Evolutionary conservation across 1,140 invertebrate species (phyloP), one percentile per base, ranked within the genome.

Genomic region (Episyrphus balteatus): DNA sequence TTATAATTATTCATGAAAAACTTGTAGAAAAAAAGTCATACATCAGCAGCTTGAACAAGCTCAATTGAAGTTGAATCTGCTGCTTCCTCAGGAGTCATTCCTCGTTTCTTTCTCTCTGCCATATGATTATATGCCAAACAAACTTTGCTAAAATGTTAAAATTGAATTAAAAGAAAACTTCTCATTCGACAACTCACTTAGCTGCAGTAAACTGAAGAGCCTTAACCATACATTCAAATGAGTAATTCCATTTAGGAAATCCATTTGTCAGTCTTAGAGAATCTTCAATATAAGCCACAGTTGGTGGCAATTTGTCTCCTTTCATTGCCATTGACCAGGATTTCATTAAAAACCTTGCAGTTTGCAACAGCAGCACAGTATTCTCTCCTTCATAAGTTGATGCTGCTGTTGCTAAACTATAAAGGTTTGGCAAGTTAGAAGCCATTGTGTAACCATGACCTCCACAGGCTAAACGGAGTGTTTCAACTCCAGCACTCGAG

Each of bases 301-400:
- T 84, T 0, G 75, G 71, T 2, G 82, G 73, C 26, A 85, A 51
- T 3, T 62, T 46, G 19, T 77, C 65, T 1, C 77, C 73, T 33
- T 73, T 71, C 6, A 68, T 55, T 6, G 75, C 76, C 44, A 77
- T 75, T 46, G 78, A 75, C 79, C 80, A 86, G 12, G 75, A 73
- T 70, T 88, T 88, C 15, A 87, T 74, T 31, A 88, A 65, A 56
- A 79, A 86, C 73, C 87, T 79, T 5, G 90, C 90, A 2, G 88
- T 89, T 73, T 97, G 92, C 17, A 95, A 70, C 18, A 88, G 73
- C 39, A 97, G 71, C n/a, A 97, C 91, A 1, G 90, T 93, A 62
- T 97, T 95, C 72, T 96, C 92, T 11, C 92, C 92, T 71, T 97
- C 92, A 61, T 96, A 96, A 13, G 91, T 97, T 62, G 84, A 88